These are phyloP conservation scores for Patella pellucida DNA, from an alignment of 2,888 invertebrate species.

Conservation along the genomic window DNA sequence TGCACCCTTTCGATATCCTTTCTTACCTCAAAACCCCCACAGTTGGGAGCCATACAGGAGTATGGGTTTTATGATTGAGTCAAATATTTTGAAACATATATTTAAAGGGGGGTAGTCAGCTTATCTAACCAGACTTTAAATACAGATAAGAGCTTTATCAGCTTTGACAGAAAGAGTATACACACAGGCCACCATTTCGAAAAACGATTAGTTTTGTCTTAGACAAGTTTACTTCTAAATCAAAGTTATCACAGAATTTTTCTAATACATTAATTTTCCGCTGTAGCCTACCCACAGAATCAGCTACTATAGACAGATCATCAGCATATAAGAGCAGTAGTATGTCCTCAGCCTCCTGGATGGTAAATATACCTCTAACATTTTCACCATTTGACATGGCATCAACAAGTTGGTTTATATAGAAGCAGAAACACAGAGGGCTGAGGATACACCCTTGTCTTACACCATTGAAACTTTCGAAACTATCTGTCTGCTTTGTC, in stretches of 20 bases:
- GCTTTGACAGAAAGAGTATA: not conserved
- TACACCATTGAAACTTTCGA: not conserved
- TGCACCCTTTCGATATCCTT: not conserved
- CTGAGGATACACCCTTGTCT: constrained; percentile 6
- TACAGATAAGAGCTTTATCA: not conserved
- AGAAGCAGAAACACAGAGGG: not conserved
- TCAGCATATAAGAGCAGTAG: not conserved
- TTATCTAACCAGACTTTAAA: not conserved
- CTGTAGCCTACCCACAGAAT: not conserved
- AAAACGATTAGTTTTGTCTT: not conserved
- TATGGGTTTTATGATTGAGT: not conserved
- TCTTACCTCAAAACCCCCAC: not conserved
- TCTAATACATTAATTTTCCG: not conserved
- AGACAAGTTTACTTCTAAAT: not conserved
- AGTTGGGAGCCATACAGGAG: not conserved
- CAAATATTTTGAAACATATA: not conserved
- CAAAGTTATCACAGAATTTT: not conserved
- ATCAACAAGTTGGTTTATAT: constrained; percentile 4
- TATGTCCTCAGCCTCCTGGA: not conserved
- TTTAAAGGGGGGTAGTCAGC: not conserved
- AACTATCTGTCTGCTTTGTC: not conserved
- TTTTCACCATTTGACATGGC: not conserved
- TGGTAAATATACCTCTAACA: not conserved
- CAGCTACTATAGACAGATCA: not conserved
- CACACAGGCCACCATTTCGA: not conserved